phyloP scores from a whole-genome alignment of 2,113 vertebrate species.

The Xiphophorus maculatus region DNA sequence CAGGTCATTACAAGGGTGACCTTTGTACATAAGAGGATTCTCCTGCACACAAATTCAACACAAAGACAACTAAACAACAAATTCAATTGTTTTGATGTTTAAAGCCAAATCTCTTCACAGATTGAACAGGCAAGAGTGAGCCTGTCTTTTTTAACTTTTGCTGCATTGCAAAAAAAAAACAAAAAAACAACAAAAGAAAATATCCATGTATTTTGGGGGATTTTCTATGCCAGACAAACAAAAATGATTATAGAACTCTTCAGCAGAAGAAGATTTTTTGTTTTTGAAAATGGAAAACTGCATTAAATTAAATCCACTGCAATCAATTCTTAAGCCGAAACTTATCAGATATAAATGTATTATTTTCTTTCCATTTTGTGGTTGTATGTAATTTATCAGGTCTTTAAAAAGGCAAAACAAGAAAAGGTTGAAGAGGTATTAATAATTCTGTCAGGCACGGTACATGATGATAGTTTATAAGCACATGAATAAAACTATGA shows the following conservation, averaged over 20 bases:
- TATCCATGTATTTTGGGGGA: background rate
- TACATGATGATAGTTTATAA: background rate
- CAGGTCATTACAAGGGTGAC: slow-evolving; percentile 88
- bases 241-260: background rate
- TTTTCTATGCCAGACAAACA: background rate
- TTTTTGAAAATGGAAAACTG: background rate
- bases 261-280: background rate
- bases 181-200: background rate
- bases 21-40: slow-evolving; percentile 89
- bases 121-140: background rate
- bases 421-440: too few relatives aligned
- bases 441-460: too few relatives aligned
- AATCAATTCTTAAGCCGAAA: too few relatives aligned
- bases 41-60: slow-evolving; percentile 78
- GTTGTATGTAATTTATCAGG: background rate
- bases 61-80: slow-evolving; percentile 38
- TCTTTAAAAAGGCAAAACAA: too few relatives aligned
- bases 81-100: slow-evolving; percentile 10
- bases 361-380: too few relatives aligned
- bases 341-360: too few relatives aligned
- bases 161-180: too few relatives aligned
- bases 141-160: background rate
- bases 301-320: background rate
- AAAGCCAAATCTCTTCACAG: slow-evolving; percentile 4
- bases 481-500: slow-evolving; percentile 4